Conservation (phyloP, 1,140 invertebrate genomes). For the Drosophila melanogaster region Release_6_plus_ISO1_MT NC_004354.4:13001501-13002000, state of each 20-base stretch:
- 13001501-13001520: constrained; percentile 4
- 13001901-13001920: constrained; percentile 42
- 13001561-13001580: constrained; percentile 29
- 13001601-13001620: constrained; percentile 30
- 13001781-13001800: constrained; percentile 20
- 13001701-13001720: constrained; percentile 42
- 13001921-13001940: constrained; percentile 16
- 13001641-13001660: not conserved
- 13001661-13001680: constrained; percentile 8
- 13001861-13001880: not conserved
- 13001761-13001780: constrained; percentile 21
- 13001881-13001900: constrained; percentile 6
- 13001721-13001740: constrained; percentile 4
- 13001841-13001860: not conserved
- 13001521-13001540: constrained; percentile 11
- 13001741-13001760: constrained; percentile 45
- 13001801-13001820: constrained; percentile 56
- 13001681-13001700: constrained; percentile 7
- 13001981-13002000: no score
- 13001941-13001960: constrained; percentile 40
- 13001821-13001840: constrained; percentile 27
- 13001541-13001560: constrained; percentile 66
- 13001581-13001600: constrained; percentile 49
- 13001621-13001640: not conserved
- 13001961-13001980: constrained; percentile 63